phyloP scores from a whole-genome alignment of 2,888 invertebrate genomes.

The Ophion costatus region DNA sequence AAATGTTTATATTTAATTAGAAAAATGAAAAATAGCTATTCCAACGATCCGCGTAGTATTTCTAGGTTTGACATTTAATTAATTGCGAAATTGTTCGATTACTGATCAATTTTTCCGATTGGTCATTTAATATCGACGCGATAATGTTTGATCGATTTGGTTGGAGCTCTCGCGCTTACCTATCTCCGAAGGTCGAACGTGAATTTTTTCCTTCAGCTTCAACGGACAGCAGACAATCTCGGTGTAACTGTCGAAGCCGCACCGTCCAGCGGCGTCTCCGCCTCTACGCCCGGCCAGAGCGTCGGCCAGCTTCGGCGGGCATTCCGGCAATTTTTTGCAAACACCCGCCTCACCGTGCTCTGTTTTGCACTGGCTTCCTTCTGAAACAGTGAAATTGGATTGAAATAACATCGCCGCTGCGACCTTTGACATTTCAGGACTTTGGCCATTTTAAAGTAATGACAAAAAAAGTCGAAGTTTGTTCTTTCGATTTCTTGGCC shows the following conservation, averaged over 20 bases:
- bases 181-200: constrained; percentile 73
- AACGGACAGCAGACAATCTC: constrained; percentile 85
- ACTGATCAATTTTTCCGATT: background rate
- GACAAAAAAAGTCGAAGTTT: too few relatives aligned
- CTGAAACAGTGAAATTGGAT: background rate
- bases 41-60: too few relatives aligned
- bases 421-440: too few relatives aligned
- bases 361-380: constrained; percentile 58
- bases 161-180: constrained; percentile 69
- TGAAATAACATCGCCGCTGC: too few relatives aligned
- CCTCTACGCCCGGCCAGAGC: constrained; percentile 68
- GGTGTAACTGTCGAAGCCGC: constrained; percentile 82
- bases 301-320: constrained; percentile 72
- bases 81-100: background rate
- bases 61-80: too few relatives aligned
- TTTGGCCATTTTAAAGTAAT: too few relatives aligned
- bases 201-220: constrained; percentile 67
- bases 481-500: too few relatives aligned
- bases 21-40: too few relatives aligned
- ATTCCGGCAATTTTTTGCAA: constrained; percentile 75
- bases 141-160: background rate
- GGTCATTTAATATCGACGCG: background rate
- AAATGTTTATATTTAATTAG: too few relatives aligned
- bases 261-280: constrained; percentile 76
- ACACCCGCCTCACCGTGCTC: constrained; percentile 70